Conservation (phyloP, 64 coral and sea anemone species). For the Catalaphyllia jardinei region DNA sequence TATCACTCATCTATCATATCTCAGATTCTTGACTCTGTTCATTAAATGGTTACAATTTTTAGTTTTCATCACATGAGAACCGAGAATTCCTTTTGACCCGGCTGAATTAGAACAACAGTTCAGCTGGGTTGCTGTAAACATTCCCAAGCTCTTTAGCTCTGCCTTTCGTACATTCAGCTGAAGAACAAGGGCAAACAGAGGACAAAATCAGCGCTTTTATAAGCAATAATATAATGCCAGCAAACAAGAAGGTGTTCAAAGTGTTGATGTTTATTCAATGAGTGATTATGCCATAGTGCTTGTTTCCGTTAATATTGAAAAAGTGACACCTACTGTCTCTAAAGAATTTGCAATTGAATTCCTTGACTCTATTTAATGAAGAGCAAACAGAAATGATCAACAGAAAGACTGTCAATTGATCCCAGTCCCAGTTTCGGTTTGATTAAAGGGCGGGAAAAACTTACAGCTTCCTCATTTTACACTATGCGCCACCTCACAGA, state of each 20-base stretch:
- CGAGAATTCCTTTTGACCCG: not conserved
- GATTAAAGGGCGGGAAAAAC: conserved; percentile 23
- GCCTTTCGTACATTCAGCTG: not conserved
- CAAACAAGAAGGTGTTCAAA: conserved; percentile 29
- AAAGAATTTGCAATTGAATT: not conserved
- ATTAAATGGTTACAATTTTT: too few relatives aligned
- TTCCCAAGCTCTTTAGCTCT: not conserved
- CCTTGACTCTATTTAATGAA: not conserved
- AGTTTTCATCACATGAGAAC: too few relatives aligned
- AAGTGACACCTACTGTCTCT: not conserved
- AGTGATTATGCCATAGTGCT: not conserved
- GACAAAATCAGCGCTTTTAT: conserved; percentile 3
- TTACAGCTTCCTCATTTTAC: conserved; percentile 29
- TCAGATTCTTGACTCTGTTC: too few relatives aligned
- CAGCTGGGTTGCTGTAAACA: conserved; percentile 15
- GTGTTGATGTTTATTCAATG: conserved; percentile 38
- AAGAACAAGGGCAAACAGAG: not conserved
- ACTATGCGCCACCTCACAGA: conserved; percentile 12
- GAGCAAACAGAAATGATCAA: not conserved
- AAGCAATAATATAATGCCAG: not conserved
- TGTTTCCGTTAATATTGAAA: not conserved
- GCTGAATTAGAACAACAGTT: not conserved
- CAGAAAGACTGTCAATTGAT: not conserved
- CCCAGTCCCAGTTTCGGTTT: conserved; percentile 1
- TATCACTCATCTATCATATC: too few relatives aligned